Conservation (phyloP, 1,140 invertebrate species). For the Drosophila serrata region DNA sequence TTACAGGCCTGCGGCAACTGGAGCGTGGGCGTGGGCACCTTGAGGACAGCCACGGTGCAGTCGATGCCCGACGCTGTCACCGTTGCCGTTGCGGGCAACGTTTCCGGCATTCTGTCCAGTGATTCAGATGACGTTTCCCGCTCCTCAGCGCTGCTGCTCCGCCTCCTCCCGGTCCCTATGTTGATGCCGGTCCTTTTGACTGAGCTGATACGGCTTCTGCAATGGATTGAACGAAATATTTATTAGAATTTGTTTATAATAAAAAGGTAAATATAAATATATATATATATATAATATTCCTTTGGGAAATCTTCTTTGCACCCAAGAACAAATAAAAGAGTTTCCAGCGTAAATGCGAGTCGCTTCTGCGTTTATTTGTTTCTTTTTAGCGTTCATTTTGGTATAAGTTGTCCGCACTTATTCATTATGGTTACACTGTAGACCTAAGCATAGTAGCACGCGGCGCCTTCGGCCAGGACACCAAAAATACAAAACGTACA, state of each 20-base stretch:
- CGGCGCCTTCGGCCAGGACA: constrained; percentile 51
- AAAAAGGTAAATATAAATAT: background rate
- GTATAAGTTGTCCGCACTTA: constrained; percentile 78
- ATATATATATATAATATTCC: background rate
- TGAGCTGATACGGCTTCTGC: constrained; percentile 2
- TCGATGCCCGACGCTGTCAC: constrained; percentile 73
- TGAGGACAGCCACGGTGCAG: constrained; percentile 74
- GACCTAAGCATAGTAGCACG: constrained; percentile 72
- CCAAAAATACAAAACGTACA: constrained; percentile 59
- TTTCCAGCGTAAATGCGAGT: constrained; percentile 67
- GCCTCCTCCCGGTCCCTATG: constrained; percentile 25
- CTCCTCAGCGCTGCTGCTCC: constrained; percentile 18
- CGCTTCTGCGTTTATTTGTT: constrained; percentile 62
- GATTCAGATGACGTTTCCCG: constrained; percentile 9
- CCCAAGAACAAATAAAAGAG: constrained; percentile 1
- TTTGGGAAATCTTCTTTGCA: background rate
- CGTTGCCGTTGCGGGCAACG: constrained; percentile 71
- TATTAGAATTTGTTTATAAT: background rate
- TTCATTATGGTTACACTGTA: constrained; percentile 65
- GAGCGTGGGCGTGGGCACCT: constrained; percentile 71
- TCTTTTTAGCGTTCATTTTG: constrained; percentile 77
- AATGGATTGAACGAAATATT: background rate
- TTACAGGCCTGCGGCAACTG: constrained; percentile 71
- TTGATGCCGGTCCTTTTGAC: constrained; percentile 12
- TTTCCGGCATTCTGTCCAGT: constrained; percentile 66